Percentiles rank a stretch among this genome's conserved stretches.
These are phyloP conservation scores for Magallana nippona DNA, from an alignment of 2,888 invertebrate genomes.

Conservation along the genomic window DNA sequence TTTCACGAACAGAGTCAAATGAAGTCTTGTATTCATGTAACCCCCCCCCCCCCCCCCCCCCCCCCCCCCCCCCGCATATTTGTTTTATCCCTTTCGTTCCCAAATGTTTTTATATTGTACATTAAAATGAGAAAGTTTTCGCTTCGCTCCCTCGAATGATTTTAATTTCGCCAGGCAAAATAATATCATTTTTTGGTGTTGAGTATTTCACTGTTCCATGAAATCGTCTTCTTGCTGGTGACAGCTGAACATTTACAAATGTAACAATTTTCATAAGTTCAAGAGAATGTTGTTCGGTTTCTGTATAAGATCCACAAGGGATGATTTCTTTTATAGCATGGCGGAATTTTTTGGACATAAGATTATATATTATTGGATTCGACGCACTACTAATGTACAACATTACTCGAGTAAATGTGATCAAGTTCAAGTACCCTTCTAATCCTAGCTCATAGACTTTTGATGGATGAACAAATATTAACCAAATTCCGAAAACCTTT, in stretches of 20 bases:
- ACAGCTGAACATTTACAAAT: not conserved
- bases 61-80: no score
- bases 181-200: not conserved
- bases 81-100: no score
- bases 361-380: conserved; percentile 66
- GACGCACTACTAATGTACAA: conserved; percentile 74
- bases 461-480: conserved; percentile 54
- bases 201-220: not conserved
- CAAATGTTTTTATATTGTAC: no score
- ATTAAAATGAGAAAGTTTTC: no score
- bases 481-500: conserved; percentile 59
- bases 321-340: not conserved
- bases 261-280: not conserved
- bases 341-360: conserved; percentile 60
- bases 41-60: no score
- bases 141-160: not conserved
- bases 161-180: not conserved
- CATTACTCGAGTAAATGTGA: conserved; percentile 59
- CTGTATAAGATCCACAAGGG: not conserved
- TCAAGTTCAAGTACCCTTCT: conserved; percentile 57
- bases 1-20: no score
- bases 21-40: no score
- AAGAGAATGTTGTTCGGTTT: not conserved
- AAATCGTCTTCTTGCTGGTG: not conserved
- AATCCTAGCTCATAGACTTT: conserved; percentile 55